Conservation (phyloP, 2,888 invertebrate genomes). For the Pyralis farinalis region DNA sequence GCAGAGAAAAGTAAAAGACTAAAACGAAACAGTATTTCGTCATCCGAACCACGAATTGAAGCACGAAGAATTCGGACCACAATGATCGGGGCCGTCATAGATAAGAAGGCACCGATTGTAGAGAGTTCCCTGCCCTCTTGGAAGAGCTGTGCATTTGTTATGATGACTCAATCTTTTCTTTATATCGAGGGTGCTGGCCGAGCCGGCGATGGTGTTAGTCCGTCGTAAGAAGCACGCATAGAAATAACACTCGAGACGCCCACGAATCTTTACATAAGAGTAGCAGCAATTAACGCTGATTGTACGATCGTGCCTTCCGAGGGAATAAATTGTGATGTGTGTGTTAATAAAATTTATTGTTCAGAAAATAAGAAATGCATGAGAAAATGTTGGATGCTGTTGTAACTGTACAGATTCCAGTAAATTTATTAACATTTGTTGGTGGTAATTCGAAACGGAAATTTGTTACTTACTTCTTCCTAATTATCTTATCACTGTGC, state of each 20-base stretch:
- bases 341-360: conserved; percentile 76
- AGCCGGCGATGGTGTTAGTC: no score
- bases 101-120: conserved; percentile 70
- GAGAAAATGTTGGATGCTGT: conserved; percentile 51
- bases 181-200: conserved; percentile 52
- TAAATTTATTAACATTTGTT: conserved; percentile 42
- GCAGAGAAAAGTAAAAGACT: conserved; percentile 60
- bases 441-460: conserved; percentile 42
- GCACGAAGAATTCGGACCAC: conserved; percentile 67
- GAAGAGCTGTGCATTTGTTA: conserved; percentile 71
- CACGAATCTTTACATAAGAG: conserved; percentile 57
- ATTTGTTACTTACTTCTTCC: conserved; percentile 25
- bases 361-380: conserved; percentile 57
- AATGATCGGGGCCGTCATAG: conserved; percentile 73
- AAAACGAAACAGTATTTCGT: conserved; percentile 63
- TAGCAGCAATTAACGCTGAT: conserved; percentile 73
- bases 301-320: conserved; percentile 50
- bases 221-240: conserved; percentile 32
- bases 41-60: conserved; percentile 57
- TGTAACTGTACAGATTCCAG: conserved; percentile 43
- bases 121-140: conserved; percentile 58
- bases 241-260: conserved; percentile 47
- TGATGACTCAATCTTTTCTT: conserved; percentile 79
- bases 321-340: conserved; percentile 67
- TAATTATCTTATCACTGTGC: conserved; percentile 26